Evolutionary conservation across 2,797 vertebrate genomes (phyloP), one percentile per base, ranked within the genome.

Genomic region (Prunella strophiata): DNA sequence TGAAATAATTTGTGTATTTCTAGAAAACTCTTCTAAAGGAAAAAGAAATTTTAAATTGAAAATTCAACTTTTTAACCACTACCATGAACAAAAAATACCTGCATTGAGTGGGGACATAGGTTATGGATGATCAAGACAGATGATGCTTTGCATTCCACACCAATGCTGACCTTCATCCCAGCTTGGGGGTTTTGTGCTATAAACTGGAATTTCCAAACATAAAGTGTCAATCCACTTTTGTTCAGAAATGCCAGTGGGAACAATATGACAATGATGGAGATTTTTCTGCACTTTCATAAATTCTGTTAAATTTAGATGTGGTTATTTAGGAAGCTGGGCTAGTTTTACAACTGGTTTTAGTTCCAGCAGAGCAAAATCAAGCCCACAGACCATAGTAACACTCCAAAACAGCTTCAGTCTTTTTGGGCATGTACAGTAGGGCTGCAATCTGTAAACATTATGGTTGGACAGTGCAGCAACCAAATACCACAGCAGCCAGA

Each of bases 221-320:
- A 57, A 93, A 52, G 14, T 51, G 27, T 43, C 79, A 94, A 86
- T 59, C 77, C 21, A 52, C 58, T 95, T 95, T 76, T 79, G 51
- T 55, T 76, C 54, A 63, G 75, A 93, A 94, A 85, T 58, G 61
- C 81, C 88, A 61, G 17, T 88, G 95, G 88, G 85, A 94, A 76
- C 72, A 89, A 48, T 23, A 26, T 87, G 91, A 89, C 92, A 93
- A 74, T 55, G 77, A 80, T 65, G 68, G 74, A 93, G 68, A 54
- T 80, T 95, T 80, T 77, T 23, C 78, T 82, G 68, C 30, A 50
- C 71, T 92, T 80, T 59, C 67, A 80, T 29, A 40, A 58, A 94
- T 70, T 61, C n/a, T 20, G 52, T 91, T 92, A 65, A 40, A 85
- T 85, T 89, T 87, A 87, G 79, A 89, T 71, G 48, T 42, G 45